phyloP scores from a whole-genome alignment of 2,888 invertebrate genomes.

The Acronicta aceris region DNA sequence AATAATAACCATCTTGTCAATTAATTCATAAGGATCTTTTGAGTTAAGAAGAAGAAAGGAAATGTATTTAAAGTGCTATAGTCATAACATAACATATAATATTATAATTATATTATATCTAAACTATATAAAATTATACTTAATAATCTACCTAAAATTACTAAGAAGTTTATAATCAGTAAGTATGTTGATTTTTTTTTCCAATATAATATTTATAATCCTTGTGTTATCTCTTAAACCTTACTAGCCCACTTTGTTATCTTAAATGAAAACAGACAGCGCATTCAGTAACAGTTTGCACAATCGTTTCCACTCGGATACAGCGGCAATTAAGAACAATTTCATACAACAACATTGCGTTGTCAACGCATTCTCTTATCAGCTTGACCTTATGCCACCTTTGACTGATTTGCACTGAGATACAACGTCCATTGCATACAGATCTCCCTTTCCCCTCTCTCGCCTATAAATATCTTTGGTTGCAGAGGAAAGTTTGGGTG shows the following conservation, averaged over 20 bases:
- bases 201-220: conserved; percentile 3
- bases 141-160: not conserved
- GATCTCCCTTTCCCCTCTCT: conserved; percentile 54
- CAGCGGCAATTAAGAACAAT: conserved; percentile 65
- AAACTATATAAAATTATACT: not conserved
- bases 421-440: conserved; percentile 61
- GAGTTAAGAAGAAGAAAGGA: too few species aligned
- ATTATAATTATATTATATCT: too few species aligned
- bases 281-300: conserved; percentile 47
- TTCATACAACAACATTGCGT: conserved; percentile 69
- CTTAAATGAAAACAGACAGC: conserved; percentile 40
- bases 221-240: conserved; percentile 20
- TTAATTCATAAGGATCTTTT: not conserved
- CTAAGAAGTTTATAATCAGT: too few species aligned
- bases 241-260: conserved; percentile 33
- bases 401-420: conserved; percentile 81
- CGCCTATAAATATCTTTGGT: conserved; percentile 15
- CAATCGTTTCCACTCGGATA: conserved; percentile 66
- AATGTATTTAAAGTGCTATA: too few species aligned
- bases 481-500: conserved; percentile 17
- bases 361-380: conserved; percentile 73
- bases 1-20: too few species aligned
- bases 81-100: too few species aligned
- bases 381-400: conserved; percentile 75
- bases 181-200: not conserved